Conservation (phyloP, 1,140 invertebrate species). For the Telenomus remus region DNA sequence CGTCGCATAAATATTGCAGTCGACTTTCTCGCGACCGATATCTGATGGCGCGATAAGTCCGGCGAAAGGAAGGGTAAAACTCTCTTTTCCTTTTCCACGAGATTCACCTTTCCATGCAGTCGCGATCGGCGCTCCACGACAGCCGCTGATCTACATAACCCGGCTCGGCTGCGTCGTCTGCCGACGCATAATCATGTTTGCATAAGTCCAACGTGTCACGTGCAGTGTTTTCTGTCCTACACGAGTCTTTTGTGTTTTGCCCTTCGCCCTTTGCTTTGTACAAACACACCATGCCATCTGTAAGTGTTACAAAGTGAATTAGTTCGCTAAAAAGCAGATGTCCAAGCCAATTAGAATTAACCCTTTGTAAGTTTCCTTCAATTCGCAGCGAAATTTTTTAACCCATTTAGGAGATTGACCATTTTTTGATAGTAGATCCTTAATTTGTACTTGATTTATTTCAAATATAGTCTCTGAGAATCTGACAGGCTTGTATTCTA, state of each 20-base stretch:
- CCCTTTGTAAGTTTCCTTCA: too few relatives aligned
- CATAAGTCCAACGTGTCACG: conserved; percentile 16
- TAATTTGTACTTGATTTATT: too few relatives aligned
- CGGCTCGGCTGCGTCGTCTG: neutral
- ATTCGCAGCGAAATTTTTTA: too few relatives aligned
- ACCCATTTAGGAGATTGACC: too few relatives aligned
- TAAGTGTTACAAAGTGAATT: conserved; percentile 17
- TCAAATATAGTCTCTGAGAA: too few relatives aligned
- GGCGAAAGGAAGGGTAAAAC: conserved; percentile 26
- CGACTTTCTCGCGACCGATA: conserved; percentile 45
- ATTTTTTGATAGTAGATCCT: too few relatives aligned
- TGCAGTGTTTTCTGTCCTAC: conserved; percentile 3
- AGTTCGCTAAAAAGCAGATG: neutral
- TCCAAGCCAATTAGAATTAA: too few relatives aligned
- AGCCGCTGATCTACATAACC: conserved; percentile 24
- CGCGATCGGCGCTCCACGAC: conserved; percentile 14
- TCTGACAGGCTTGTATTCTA: too few relatives aligned
- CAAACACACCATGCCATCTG: conserved; percentile 16
- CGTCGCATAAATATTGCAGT: conserved; percentile 36
- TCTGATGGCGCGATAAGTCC: conserved; percentile 28
- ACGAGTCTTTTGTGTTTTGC: conserved; percentile 1
- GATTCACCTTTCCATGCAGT: conserved; percentile 37
- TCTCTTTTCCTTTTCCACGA: conserved; percentile 38
- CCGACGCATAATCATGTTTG: conserved; percentile 22
- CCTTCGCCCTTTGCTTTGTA: too few relatives aligned